These are phyloP conservation scores for Coenonympha arcania DNA, from an alignment of 2,888 invertebrate genomes.

Conservation along the genomic window DNA sequence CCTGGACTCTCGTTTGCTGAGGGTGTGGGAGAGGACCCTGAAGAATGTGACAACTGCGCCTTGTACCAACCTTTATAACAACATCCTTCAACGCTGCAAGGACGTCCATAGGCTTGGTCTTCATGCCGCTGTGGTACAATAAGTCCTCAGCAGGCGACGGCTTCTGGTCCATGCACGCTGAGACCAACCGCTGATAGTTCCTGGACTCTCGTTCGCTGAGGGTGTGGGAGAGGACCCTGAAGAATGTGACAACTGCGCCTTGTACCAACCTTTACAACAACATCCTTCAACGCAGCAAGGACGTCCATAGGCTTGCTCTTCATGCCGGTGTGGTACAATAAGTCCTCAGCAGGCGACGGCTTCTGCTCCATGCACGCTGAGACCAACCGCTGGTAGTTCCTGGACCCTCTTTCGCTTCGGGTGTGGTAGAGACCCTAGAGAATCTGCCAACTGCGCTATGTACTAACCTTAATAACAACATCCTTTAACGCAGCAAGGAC, in stretches of 20 bases:
- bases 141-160: slow-evolving; percentile 81
- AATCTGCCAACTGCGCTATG: no score
- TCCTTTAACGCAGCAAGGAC: slow-evolving; percentile 41
- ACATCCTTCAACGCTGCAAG: slow-evolving; percentile 42
- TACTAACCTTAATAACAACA: slow-evolving; percentile 41
- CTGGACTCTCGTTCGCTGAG: slow-evolving; percentile 51
- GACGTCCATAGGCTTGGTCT: slow-evolving; percentile 30
- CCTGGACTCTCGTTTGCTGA: slow-evolving; percentile 79
- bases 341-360: no score
- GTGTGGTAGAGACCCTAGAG: no score
- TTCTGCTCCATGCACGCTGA: no score
- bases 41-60: slow-evolving; percentile 86
- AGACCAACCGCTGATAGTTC: slow-evolving; percentile 47
- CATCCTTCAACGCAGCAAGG: no score
- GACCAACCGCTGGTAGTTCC: no score
- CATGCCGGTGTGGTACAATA: no score
- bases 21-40: slow-evolving; percentile 85
- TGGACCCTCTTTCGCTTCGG: no score
- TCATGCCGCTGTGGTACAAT: slow-evolving; percentile 77
- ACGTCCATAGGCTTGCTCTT: no score
- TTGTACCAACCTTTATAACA: slow-evolving; percentile 47
- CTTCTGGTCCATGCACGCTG: slow-evolving; percentile 64
- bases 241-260: background rate
- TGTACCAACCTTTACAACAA: no score
- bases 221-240: background rate